Evolutionary conservation across 1,140 invertebrate genomes (phyloP), one percentile per base, ranked within the genome.

Genomic region (Drosophila orena): DNA sequence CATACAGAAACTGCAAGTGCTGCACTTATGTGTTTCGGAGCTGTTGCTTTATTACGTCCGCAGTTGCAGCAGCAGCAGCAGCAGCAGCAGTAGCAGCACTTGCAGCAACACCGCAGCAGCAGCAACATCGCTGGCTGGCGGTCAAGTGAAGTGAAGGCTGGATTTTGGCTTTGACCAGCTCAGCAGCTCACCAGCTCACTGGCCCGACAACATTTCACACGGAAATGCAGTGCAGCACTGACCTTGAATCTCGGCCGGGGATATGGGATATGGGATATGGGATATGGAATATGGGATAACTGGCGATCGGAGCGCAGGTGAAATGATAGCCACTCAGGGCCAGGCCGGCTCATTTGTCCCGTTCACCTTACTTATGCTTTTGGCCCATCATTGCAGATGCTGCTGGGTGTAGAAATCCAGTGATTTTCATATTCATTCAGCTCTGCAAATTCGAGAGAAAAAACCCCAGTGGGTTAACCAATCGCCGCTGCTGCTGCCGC

Each of bases 371-470:
- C 58, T 61, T 61, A 53, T 30, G 40, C 58, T 60, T 80, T 68
- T 58, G 62, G 76, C 64, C 62, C 83, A 88, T 88, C 78, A 79
- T 76, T 62, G 73, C 30, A 50, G 68, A 53, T 73, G 49, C 38
- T 64, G 52, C 35, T 57, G 47, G 42, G 62, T 85, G 81, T 81
- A 88, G 79, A 88, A 86, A 88, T 81, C 83, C 65, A 65, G 76
- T 69, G 83, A 86, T 86, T 75, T 86, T 85, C 79, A 85, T 75
- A 81, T 85, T 85, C 81, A 86, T 86, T 85, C 69, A 81, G 57
- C 60, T 62, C 81, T 81, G 81, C 81, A 81, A 85, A 85, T 85
- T 80, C 77, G 77, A 85, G 56, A 65, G 70, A 76, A 62, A 73
- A 76, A 66, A 58, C 68, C 38, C 69, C 72, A 59, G 52, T 47